phyloP scores from a whole-genome alignment of 2,888 invertebrate species.

The Mechanitis mazaeus region DNA sequence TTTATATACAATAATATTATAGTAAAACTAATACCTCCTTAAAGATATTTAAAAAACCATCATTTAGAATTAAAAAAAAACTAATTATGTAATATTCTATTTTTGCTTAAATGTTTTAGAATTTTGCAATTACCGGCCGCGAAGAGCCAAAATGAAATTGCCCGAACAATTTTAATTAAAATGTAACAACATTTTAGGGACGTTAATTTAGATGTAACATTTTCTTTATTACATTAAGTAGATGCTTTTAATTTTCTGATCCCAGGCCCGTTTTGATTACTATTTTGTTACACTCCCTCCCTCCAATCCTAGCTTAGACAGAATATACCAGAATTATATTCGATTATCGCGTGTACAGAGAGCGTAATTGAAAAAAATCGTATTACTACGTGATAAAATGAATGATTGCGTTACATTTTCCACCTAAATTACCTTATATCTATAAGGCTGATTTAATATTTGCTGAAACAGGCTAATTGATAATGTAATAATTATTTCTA shows the following conservation, averaged over 20 bases:
- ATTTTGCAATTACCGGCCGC: constrained; percentile 1
- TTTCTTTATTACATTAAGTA: constrained; percentile 1
- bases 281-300: background rate
- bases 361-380: too few relatives aligned
- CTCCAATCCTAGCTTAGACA: background rate
- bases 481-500: too few relatives aligned
- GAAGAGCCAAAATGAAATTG: constrained; percentile 7
- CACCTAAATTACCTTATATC: too few relatives aligned
- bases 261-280: background rate
- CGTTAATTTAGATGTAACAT: background rate
- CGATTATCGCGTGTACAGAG: too few relatives aligned
- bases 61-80: background rate
- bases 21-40: too few relatives aligned
- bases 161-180: constrained; percentile 15
- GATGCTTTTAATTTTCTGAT: background rate
- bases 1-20: too few relatives aligned
- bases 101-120: background rate
- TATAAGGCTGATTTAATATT: too few relatives aligned
- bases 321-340: background rate
- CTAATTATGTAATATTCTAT: background rate
- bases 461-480: too few relatives aligned
- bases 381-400: too few relatives aligned
- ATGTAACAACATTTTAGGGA: constrained; percentile 3
- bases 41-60: too few relatives aligned
- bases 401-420: too few relatives aligned